phyloP scores from a whole-genome alignment of 1,140 invertebrate species.

The Cherax destructor region DNA sequence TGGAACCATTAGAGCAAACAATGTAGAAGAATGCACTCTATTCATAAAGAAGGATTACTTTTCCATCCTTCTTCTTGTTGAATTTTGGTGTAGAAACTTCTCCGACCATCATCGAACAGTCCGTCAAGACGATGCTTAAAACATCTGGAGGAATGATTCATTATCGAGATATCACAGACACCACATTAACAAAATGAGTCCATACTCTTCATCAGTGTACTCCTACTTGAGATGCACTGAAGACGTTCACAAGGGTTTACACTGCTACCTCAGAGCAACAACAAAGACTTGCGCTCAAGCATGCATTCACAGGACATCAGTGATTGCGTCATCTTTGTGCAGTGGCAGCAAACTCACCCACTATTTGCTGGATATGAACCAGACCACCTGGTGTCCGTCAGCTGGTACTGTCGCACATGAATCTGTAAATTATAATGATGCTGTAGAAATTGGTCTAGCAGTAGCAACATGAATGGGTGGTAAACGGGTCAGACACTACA shows the following conservation, averaged over 20 bases:
- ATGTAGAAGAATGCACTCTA: slow-evolving; percentile 6
- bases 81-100: slow-evolving; percentile 38
- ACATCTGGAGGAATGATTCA: slow-evolving; percentile 29
- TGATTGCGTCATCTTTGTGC: neutral
- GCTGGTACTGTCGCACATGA: too few relatives aligned
- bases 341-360: neutral
- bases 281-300: neutral
- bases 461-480: too few relatives aligned
- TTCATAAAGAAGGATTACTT: slow-evolving; percentile 21
- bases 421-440: too few relatives aligned
- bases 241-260: neutral
- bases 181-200: neutral
- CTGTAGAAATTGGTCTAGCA: too few relatives aligned
- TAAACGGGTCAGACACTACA: too few relatives aligned
- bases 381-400: too few relatives aligned
- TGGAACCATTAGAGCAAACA: neutral
- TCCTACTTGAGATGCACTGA: neutral
- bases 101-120: slow-evolving; percentile 30
- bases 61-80: slow-evolving; percentile 4
- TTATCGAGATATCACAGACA: neutral
- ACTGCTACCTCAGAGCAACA: neutral
- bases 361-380: neutral
- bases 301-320: neutral
- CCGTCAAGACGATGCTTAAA: slow-evolving; percentile 1
- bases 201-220: neutral